A percentile compares a stretch with the other conserved stretches of the same genome.
These are phyloP conservation scores for Cetonia aurata DNA, from an alignment of 2,888 invertebrate species.

Conservation along the genomic window DNA sequence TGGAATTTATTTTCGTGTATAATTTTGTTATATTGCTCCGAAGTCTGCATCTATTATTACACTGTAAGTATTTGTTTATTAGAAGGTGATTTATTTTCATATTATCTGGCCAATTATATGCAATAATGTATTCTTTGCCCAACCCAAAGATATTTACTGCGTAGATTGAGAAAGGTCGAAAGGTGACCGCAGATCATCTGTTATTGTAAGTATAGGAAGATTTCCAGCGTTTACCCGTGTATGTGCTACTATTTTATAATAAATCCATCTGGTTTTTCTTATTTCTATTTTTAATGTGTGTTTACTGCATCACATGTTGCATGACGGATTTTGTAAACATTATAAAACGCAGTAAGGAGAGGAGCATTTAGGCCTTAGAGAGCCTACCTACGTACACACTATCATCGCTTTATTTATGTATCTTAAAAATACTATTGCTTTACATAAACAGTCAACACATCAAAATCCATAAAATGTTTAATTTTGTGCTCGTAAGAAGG, in stretches of 20 bases:
- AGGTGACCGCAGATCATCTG: no score
- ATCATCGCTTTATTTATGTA: slow-evolving; percentile 20
- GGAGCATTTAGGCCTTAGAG: slow-evolving; percentile 12
- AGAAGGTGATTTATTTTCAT: no score
- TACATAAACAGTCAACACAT: slow-evolving; percentile 27
- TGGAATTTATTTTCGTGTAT: no score
- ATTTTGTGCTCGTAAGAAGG: slow-evolving; percentile 20
- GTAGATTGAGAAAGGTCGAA: no score
- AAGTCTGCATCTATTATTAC: no score
- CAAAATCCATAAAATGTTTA: slow-evolving; percentile 28
- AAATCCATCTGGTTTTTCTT: slow-evolving; percentile 28
- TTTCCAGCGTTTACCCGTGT: background rate
- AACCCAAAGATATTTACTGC: no score
- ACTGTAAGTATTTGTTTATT: no score
- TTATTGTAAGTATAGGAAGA: background rate
- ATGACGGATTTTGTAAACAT: slow-evolving; percentile 28
- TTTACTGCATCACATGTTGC: slow-evolving; percentile 25
- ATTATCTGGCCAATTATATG: no score
- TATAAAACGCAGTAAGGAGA: slow-evolving; percentile 22
- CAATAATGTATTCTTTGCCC: no score
- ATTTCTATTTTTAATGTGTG: slow-evolving; percentile 27
- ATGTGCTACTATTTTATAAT: slow-evolving; percentile 22
- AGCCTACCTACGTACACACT: slow-evolving; percentile 8
- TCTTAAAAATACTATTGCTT: slow-evolving; percentile 27
- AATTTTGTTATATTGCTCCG: no score